A percentile compares a stretch with the other conserved stretches of the same genome.
Evolutionary conservation across 2,888 invertebrate genomes (phyloP).

Genomic region (Elysia crispata): DNA sequence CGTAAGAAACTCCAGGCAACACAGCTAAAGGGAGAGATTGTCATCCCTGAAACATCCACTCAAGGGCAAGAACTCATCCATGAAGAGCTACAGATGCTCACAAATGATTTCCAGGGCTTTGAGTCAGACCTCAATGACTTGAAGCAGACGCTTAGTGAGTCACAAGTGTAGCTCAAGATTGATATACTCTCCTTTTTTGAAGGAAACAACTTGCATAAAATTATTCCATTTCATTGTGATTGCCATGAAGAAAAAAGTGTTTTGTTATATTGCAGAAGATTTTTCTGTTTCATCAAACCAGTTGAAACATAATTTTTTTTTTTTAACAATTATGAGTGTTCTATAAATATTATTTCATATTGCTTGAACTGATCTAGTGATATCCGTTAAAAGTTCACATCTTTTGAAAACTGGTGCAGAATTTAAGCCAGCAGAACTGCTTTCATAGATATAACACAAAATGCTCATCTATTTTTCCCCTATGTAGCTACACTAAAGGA

Average conservation of each 20-base stretch:
- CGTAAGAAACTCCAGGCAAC: slow-evolving; percentile 87
- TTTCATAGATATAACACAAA: too few species aligned
- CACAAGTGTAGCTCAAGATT: too few species aligned
- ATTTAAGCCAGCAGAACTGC: too few species aligned
- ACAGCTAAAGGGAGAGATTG: slow-evolving; percentile 83
- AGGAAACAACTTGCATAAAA: too few species aligned
- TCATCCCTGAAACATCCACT: slow-evolving; percentile 84
- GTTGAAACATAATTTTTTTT: too few species aligned
- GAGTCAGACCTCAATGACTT: slow-evolving; percentile 64
- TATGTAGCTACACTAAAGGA: slow-evolving; percentile 83
- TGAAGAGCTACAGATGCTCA: slow-evolving; percentile 69
- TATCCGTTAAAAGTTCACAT: too few species aligned
- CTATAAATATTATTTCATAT: not conserved
- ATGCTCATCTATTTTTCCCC: not conserved
- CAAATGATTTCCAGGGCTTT: slow-evolving; percentile 68
- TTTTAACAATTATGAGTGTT: not conserved
- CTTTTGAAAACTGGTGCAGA: too few species aligned
- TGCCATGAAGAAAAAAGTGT: too few species aligned
- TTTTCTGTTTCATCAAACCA: too few species aligned
- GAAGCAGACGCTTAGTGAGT: slow-evolving; percentile 62
- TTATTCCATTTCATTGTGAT: too few species aligned
- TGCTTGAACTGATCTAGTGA: not conserved
- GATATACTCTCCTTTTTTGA: too few species aligned
- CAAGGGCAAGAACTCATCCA: slow-evolving; percentile 85
- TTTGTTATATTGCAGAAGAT: too few species aligned